Conservation (phyloP, 2,888 invertebrate species). For the Drosophila peninsularis region DNA sequence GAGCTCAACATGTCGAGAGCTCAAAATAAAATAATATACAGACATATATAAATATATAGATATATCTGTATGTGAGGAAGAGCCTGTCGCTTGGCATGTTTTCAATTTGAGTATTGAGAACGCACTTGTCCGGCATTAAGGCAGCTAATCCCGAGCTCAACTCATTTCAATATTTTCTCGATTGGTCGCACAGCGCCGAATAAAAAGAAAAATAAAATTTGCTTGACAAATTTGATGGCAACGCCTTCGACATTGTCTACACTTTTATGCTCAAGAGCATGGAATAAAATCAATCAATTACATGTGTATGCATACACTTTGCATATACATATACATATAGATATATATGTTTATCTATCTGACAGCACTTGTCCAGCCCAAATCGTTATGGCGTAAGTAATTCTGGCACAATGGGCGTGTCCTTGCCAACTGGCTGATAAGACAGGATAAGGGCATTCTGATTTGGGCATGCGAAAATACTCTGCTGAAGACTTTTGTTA, state of each 20-base stretch:
- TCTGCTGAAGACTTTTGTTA: background rate
- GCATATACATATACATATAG: conserved; percentile 6
- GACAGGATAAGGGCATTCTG: rapidly evolving
- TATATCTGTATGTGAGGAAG: background rate
- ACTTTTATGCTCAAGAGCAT: conserved; percentile 41
- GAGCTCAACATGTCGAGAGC: conserved; percentile 27
- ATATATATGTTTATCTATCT: conserved; percentile 1
- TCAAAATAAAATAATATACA: conserved; percentile 5
- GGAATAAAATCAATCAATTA: conserved; percentile 60
- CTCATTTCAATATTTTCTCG: conserved; percentile 41
- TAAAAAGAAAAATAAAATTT: conserved; percentile 16
- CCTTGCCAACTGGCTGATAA: conserved; percentile 24
- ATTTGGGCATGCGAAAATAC: background rate
- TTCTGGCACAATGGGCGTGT: conserved; percentile 14
- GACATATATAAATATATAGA: background rate
- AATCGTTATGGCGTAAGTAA: conserved; percentile 11
- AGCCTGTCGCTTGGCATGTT: conserved; percentile 53
- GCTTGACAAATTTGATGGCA: conserved; percentile 43
- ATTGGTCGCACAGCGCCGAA: conserved; percentile 25
- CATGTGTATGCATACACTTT: background rate
- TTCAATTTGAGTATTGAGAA: conserved; percentile 71
- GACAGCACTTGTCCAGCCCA: conserved; percentile 24
- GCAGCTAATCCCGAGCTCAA: conserved; percentile 18
- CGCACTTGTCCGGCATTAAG: conserved; percentile 36
- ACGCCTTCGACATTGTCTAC: conserved; percentile 43